Conservation (phyloP, 2,113 vertebrate genomes). For the Astatotilapia flaviijosephi region DNA sequence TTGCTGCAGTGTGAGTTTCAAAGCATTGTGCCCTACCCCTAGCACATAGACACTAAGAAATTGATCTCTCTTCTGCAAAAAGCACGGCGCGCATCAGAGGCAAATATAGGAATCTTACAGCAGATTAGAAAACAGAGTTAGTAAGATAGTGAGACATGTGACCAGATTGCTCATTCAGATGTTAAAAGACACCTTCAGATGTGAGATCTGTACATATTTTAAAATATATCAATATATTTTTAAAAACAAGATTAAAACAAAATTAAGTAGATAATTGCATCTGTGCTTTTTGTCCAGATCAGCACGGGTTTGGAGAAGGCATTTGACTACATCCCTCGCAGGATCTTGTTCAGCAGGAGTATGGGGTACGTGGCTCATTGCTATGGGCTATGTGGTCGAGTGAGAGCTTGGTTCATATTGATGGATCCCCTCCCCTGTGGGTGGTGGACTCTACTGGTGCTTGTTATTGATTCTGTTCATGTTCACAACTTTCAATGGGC, state of each 20-base stretch:
- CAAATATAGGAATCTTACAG: background rate
- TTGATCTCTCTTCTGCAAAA: background rate
- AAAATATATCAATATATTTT: background rate
- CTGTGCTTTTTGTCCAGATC: background rate
- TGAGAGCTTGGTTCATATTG: background rate
- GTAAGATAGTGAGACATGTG: background rate
- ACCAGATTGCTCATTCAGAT: background rate
- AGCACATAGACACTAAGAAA: background rate
- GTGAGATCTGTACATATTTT: background rate
- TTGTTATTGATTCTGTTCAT: background rate
- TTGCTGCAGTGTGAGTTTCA: background rate
- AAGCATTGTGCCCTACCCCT: background rate
- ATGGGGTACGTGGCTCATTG: background rate
- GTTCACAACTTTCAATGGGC: background rate
- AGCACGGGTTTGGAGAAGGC: background rate
- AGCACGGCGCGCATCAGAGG: background rate
- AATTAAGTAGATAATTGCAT: background rate
- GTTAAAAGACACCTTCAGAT: background rate
- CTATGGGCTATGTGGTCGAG: background rate
- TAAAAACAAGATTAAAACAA: fast-evolving
- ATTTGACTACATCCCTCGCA: fast-evolving
- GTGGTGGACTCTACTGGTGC: background rate
- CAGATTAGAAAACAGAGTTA: background rate
- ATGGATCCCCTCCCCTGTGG: background rate
- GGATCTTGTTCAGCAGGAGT: background rate